phyloP scores from a whole-genome alignment of 1,140 invertebrate species.

The Anastrepha obliqua region DNA sequence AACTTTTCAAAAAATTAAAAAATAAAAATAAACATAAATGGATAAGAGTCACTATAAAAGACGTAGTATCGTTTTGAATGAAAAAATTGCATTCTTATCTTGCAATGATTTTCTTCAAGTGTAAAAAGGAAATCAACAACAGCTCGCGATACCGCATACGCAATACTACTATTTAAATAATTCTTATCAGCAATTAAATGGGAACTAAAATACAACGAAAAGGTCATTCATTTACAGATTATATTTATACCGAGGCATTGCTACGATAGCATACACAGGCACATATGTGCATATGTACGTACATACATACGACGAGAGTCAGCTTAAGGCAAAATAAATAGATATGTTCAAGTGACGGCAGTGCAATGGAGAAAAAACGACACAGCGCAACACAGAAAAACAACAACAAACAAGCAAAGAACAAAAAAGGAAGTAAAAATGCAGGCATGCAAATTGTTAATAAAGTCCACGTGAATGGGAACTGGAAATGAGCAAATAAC shows the following conservation, averaged over 20 bases:
- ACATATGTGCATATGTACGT: background rate
- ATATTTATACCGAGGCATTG: background rate
- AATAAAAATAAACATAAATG: background rate
- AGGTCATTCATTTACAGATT: constrained; percentile 35
- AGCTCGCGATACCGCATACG: background rate
- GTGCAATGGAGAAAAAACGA: background rate
- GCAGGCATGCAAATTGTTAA: background rate
- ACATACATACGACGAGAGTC: too few relatives aligned
- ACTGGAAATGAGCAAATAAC: background rate
- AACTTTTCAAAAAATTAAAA: background rate
- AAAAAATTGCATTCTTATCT: background rate
- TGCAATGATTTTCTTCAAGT: background rate
- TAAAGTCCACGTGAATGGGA: background rate
- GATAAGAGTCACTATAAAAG: background rate
- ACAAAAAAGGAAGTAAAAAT: background rate
- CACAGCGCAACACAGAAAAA: background rate
- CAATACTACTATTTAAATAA: constrained; percentile 42
- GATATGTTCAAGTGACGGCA: background rate
- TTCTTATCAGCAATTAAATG: constrained; percentile 46
- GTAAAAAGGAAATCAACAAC: constrained; percentile 31
- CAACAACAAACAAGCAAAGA: background rate
- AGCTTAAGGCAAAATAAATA: background rate
- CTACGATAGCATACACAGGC: background rate
- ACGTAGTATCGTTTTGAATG: background rate
- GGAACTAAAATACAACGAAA: background rate